Evolutionary conservation across 2,888 invertebrate species (phyloP).

Genomic region (Mesorhabditis belari): DNA sequence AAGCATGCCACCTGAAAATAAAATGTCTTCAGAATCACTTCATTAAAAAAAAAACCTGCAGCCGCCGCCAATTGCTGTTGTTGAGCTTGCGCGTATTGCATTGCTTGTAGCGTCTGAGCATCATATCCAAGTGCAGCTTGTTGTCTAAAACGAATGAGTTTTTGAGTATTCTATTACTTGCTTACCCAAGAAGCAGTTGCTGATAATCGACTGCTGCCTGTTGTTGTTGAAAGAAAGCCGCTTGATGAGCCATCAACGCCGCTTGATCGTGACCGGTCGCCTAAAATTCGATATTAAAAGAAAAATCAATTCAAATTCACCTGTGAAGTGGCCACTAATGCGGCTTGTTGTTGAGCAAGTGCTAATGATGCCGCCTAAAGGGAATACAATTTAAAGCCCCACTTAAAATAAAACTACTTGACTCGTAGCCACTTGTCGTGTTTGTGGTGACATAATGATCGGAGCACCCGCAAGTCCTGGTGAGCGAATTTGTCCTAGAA

Average conservation of each 20-base stretch:
- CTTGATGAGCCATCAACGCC: conserved; percentile 25
- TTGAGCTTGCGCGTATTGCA: neutral
- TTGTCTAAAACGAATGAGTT: neutral
- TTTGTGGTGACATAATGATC: conserved; percentile 38
- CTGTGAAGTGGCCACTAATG: conserved; percentile 3
- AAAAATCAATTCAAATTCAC: neutral
- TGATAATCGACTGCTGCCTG: conserved; percentile 35
- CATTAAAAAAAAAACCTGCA: neutral
- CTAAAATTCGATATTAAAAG: neutral
- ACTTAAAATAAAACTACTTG: neutral
- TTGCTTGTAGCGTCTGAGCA: neutral
- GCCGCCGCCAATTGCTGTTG: neutral
- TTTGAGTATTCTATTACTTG: neutral
- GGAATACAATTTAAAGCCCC: conserved; percentile 13
- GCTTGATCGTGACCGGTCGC: neutral
- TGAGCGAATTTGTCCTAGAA: neutral
- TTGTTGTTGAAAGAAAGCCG: conserved; percentile 26
- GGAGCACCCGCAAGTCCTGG: conserved; percentile 29
- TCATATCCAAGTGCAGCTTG: neutral
- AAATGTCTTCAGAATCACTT: neutral
- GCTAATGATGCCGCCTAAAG: conserved; percentile 19
- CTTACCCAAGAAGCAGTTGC: conserved; percentile 31
- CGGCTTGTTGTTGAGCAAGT: conserved; percentile 8
- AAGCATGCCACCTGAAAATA: neutral
- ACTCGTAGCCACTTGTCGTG: conserved; percentile 22